Base-by-base conservation (phyloP, 92 coral and sea anemone genomes). In the Parazoanthus darwini region DNA sequence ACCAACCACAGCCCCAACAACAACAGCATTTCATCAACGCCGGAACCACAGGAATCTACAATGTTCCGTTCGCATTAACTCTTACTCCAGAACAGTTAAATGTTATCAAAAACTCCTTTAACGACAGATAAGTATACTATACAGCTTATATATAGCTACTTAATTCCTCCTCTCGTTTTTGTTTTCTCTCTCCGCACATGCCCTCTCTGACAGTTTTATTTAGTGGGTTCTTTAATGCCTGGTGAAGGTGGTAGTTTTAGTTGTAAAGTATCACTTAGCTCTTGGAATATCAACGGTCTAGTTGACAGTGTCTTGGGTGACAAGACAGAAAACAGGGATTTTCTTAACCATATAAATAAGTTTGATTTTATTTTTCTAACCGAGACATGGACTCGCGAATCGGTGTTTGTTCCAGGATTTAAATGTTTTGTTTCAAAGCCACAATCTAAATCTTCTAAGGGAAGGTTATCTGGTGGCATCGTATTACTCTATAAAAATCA, bases 321-420 rank as follows among this genome's bases (percentile, higher is more conserved):
- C 80, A 76, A 76, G 80, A 4, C 8, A 15, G 56, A 42, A 76
- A 76, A 76, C n/a, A 15, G 48, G n/a, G 46, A 76, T 76, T 71
- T 71, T 71, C 29, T 71, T 29, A 71, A 71, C 36, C 76, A 71
- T 71, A 15, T 71, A 71, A 26, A 71, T 71, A 71, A n/a, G 37
- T 71, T 71, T 71, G 39, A 71, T 71, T 71, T 71, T 29, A 2
- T 71, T 23, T 39, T 76, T 76, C 48, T 76, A 43, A 76, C 80
- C 25, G 80, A 76, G 48, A 76, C 80, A 76, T 76, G 51, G 80
- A 39, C 80, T 76, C 80, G 46, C 46, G n/a, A 37, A 76, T 15
- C 80, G 11, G 51, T 76, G 43, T 76, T 76, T 76, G 80, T 76
- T 76, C 80, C 80, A 36, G 80, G 80, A 36, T 76, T 76, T 76